Percentiles rank a stretch among this genome's conserved stretches.
These are phyloP conservation scores for Spisula subtruncata DNA, from an alignment of 2,888 invertebrate species.

Conservation along the genomic window DNA sequence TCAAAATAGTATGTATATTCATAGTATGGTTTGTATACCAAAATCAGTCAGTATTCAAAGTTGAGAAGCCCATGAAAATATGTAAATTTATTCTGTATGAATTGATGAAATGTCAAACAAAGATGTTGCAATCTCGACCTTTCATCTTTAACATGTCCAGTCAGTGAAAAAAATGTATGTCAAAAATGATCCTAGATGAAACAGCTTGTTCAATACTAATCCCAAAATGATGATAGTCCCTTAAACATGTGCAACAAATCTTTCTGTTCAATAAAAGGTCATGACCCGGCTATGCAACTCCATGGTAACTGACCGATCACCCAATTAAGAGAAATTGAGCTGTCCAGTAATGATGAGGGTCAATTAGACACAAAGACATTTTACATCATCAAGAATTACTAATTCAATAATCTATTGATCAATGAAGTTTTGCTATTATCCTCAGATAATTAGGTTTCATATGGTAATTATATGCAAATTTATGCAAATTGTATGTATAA, in stretches of 20 bases:
- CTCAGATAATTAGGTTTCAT: constrained; percentile 37
- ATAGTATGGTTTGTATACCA: too few species aligned
- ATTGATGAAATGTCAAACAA: not conserved
- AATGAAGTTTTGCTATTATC: constrained; percentile 15
- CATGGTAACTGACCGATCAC: not conserved
- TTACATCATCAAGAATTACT: constrained; percentile 34
- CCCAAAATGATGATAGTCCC: not conserved
- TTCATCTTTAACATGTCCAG: constrained; percentile 18
- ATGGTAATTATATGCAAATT: constrained; percentile 49
- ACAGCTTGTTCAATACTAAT: constrained; percentile 8
- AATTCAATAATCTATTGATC: constrained; percentile 54
- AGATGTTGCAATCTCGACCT: not conserved
- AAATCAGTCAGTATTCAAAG: not conserved
- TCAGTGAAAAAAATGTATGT: not conserved
- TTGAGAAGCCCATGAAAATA: not conserved
- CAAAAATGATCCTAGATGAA: not conserved
- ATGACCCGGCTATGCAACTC: not conserved
- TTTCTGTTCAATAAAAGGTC: constrained; percentile 10
- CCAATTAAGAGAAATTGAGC: constrained; percentile 10
- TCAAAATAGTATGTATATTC: too few species aligned
- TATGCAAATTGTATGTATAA: constrained; percentile 53
- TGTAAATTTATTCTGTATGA: constrained; percentile 17
- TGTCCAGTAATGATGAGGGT: constrained; percentile 21
- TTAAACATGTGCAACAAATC: constrained; percentile 7
- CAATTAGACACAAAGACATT: constrained; percentile 39